These are phyloP conservation scores for Clusia tigrina DNA, from an alignment of 2,888 invertebrate species.

Conservation along the genomic window DNA sequence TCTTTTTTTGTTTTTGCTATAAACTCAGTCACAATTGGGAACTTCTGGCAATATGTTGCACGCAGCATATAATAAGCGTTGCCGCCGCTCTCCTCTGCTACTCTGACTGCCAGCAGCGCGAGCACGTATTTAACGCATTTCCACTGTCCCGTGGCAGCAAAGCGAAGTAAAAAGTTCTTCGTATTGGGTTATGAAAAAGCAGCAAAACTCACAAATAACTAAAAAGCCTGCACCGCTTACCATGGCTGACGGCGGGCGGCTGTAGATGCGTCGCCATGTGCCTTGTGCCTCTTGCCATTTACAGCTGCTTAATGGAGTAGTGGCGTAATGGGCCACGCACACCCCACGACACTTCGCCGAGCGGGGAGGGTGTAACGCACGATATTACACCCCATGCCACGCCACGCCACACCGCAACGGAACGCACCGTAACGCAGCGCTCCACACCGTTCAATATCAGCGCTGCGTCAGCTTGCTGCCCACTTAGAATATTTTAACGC, in stretches of 20 bases:
- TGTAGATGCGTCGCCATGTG: conserved; percentile 32
- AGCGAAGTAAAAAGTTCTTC: conserved; percentile 29
- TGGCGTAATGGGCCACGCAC: conserved; percentile 8
- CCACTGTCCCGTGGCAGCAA: conserved; percentile 13
- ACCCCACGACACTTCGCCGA: conserved; percentile 8
- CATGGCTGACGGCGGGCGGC: conserved; percentile 28
- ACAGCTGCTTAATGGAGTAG: background rate
- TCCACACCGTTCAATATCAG: conserved; percentile 49
- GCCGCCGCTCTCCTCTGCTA: background rate
- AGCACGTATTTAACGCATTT: conserved; percentile 5
- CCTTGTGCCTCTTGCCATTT: background rate
- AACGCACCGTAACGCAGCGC: background rate
- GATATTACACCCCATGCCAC: background rate
- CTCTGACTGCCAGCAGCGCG: background rate
- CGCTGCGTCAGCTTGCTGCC: conserved; percentile 64
- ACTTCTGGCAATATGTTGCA: conserved; percentile 45
- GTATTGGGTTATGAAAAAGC: conserved; percentile 34
- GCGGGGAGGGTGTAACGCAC: conserved; percentile 14
- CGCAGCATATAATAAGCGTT: background rate
- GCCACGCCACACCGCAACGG: background rate
- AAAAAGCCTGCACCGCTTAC: conserved; percentile 48
- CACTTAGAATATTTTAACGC: conserved; percentile 61
- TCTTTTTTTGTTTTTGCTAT: background rate
- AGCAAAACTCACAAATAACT: conserved; percentile 40
- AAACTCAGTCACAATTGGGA: conserved; percentile 28